phyloP scores from a whole-genome alignment of 1,140 invertebrate genomes.

The Hestina assimilis region DNA sequence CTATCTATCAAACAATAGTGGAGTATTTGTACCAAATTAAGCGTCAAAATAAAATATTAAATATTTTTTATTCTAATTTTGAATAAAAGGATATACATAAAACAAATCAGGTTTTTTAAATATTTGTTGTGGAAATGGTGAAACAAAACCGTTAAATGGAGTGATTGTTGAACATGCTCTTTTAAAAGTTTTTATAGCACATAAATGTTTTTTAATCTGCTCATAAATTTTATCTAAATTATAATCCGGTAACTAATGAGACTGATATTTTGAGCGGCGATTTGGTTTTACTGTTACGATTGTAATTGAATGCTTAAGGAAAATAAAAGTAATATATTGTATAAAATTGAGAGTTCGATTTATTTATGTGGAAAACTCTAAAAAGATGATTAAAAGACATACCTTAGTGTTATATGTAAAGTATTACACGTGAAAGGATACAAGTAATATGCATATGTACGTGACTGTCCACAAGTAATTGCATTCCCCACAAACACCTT shows the following conservation, averaged over 20 bases:
- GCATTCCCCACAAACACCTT: slow-evolving; percentile 9
- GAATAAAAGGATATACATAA: too few relatives aligned
- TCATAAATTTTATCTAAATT: not conserved
- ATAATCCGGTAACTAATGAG: not conserved
- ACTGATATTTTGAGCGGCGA: not conserved
- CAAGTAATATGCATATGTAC: not conserved
- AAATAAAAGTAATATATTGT: not conserved
- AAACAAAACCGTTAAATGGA: not conserved
- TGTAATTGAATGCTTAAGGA: not conserved
- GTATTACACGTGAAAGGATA: not conserved
- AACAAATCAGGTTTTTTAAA: not conserved
- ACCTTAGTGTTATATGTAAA: too few relatives aligned
- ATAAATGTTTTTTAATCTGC: not conserved
- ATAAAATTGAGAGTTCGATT: too few relatives aligned
- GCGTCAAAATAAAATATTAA: not conserved
- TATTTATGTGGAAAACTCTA: too few relatives aligned
- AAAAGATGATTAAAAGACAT: too few relatives aligned
- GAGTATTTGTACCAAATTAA: too few relatives aligned
- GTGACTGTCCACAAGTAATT: slow-evolving; percentile 2
- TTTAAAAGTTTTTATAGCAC: not conserved
- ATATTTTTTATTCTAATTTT: too few relatives aligned
- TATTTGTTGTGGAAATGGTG: not conserved
- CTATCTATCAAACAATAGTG: too few relatives aligned
- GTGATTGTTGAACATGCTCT: not conserved
- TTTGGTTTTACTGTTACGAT: not conserved